phyloP scores from a whole-genome alignment of 2,113 vertebrate species.

The Sciurus niger region DNA sequence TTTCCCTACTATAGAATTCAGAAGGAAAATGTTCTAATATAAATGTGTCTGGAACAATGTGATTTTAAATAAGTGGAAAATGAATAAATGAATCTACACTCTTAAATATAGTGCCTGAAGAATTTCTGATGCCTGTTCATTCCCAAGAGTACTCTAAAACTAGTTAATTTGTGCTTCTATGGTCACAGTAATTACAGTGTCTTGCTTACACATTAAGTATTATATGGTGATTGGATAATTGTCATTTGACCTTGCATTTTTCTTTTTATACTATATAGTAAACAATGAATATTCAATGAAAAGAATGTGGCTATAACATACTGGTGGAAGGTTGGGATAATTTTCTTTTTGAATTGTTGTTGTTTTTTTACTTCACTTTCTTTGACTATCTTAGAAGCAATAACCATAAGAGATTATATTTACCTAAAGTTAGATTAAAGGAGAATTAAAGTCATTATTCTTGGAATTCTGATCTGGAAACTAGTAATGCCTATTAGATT shows the following conservation, averaged over 20 bases:
- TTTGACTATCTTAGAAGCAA: neutral
- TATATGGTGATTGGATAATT: neutral
- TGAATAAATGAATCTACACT: neutral
- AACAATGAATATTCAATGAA: neutral
- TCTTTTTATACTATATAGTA: neutral
- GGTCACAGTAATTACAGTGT: neutral
- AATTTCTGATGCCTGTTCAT: neutral
- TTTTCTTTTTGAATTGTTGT: neutral
- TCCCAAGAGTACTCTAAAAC: neutral
- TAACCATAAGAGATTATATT: neutral
- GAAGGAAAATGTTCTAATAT: neutral
- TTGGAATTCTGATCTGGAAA: neutral
- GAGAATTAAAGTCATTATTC: neutral
- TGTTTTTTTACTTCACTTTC: neutral
- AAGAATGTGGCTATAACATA: neutral
- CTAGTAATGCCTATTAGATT: neutral
- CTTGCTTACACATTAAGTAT: conserved; percentile 11
- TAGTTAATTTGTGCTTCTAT: neutral
- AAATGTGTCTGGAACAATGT: neutral
- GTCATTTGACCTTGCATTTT: neutral
- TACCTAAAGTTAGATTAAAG: conserved; percentile 13
- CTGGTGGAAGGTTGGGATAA: neutral
- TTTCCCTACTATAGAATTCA: neutral
- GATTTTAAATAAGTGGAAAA: neutral
- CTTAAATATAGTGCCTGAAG: neutral